phyloP scores from a whole-genome alignment of 2,888 invertebrate species.

The Parasteatoda lunata region DNA sequence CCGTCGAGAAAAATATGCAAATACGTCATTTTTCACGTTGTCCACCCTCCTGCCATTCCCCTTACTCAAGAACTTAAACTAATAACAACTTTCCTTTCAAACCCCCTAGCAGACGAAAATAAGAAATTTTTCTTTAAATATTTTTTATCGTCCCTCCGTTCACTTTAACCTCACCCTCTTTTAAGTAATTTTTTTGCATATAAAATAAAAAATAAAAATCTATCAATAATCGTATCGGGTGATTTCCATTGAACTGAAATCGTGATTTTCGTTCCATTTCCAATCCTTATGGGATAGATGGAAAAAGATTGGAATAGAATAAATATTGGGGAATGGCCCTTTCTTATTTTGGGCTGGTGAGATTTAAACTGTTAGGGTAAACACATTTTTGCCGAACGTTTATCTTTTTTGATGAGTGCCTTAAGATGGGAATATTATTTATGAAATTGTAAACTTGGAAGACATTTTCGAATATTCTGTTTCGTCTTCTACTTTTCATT shows the following conservation, averaged over 20 bases:
- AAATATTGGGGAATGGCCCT: not conserved
- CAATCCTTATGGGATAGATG: conserved; percentile 15
- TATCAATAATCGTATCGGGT: conserved; percentile 52
- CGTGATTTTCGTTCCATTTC: conserved; percentile 28
- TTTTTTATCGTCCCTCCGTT: conserved; percentile 3
- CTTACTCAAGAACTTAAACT: conserved; percentile 38
- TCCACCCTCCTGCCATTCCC: not conserved
- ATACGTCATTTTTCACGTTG: conserved; percentile 7
- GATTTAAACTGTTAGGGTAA: not conserved
- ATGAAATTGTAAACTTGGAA: conserved; percentile 44
- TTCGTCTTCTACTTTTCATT: not conserved
- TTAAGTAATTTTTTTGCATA: conserved; percentile 11
- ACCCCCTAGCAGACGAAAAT: conserved; percentile 1
- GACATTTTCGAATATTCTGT: not conserved
- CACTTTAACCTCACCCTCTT: conserved; percentile 1
- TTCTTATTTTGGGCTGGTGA: not conserved
- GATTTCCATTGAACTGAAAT: conserved; percentile 48
- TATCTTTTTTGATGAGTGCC: conserved; percentile 47
- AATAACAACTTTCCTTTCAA: conserved; percentile 30
- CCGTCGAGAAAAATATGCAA: conserved; percentile 48
- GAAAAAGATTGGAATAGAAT: conserved; percentile 34
- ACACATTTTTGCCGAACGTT: conserved; percentile 4
- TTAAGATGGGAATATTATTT: conserved; percentile 45
- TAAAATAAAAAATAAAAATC: conserved; percentile 19
- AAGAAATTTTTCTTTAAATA: conserved; percentile 7